Evolutionary conservation across 2,797 vertebrate genomes (phyloP), one percentile per base, ranked within the genome.

Genomic region (Halcyon smyrnensis): DNA sequence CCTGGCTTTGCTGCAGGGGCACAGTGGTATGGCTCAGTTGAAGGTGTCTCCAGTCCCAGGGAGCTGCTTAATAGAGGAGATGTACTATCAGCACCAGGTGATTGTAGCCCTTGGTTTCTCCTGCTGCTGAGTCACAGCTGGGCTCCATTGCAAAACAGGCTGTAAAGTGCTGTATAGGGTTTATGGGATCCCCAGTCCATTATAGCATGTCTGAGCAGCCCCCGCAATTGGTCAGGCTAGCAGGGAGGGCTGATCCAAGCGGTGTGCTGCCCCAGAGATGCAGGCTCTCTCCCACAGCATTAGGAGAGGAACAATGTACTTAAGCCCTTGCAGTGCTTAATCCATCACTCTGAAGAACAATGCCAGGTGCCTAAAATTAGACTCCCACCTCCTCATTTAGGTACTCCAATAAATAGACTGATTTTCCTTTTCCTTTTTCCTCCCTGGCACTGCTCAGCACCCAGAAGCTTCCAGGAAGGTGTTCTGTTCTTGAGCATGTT

Each of bases 361-460:
- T 1, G 6, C 37, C 67, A 32, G 24, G 63, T 68, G 37, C 71
- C 82, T 92, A 79, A 87, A 91, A 93, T 96, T 89, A 93, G 68
- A 74, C 27, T 89, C 46, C 78, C 75, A 84, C 84, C 63, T 95
- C 48, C 71, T 91, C 91, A 76, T 87, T 92, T 74, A 92, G 81
- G 63, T 39, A 59, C 28, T 85, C 79, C 68, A 89, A 45, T 76
- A 91, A 91, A 92, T 23, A 87, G 75, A 73, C 27, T 63, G 54
- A 23, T 56, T 84, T 59, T 20, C 51, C 16, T 51, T 53, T 79
- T 74, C 10, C 18, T 62, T 63, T 37, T 11, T 10, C 18, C 12
- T 68, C 5, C 4, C 68, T 51, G 43, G 71, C 48, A 54, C 34
- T 1, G 64, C 51, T 76, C 41, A 63, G 59, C 87, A 57, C 48